These are phyloP conservation scores for Oenanthe oenanthe DNA, from an alignment of 2,113 vertebrate species.

Conservation along the genomic window DNA sequence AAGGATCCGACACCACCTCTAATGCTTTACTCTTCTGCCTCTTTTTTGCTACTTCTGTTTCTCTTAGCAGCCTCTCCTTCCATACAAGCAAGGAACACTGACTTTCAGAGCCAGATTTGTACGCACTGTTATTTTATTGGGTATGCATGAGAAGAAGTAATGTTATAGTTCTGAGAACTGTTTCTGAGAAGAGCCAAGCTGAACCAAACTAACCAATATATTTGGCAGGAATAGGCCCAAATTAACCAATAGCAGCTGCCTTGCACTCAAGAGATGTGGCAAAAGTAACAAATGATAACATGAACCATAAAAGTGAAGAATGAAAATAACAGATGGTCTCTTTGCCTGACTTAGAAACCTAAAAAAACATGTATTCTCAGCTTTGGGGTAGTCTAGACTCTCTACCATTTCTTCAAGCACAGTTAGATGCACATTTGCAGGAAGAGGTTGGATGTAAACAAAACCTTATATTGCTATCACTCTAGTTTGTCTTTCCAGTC, in stretches of 20 bases:
- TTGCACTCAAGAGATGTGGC: background rate
- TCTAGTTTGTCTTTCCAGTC: background rate
- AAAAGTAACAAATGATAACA: background rate
- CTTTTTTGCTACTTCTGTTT: background rate
- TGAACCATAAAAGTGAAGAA: background rate
- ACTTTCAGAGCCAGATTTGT: background rate
- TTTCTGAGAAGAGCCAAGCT: background rate
- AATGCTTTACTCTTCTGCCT: background rate
- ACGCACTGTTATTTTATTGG: background rate
- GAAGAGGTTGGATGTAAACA: background rate
- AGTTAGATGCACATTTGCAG: background rate
- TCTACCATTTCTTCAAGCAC: background rate
- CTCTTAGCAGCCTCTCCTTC: background rate
- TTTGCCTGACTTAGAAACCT: background rate
- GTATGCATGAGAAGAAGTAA: background rate
- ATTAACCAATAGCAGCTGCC: conserved; percentile 13
- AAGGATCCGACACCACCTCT: background rate
- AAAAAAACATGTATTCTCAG: background rate
- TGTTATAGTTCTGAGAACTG: background rate
- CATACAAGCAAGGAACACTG: background rate
- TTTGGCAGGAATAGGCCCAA: background rate
- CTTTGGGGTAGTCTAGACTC: background rate
- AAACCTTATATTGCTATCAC: background rate
- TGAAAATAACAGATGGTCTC: background rate
- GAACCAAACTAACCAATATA: background rate